Evolutionary conservation across 2,797 vertebrate species (phyloP).

Genomic region (Leptoclinus maculatus): DNA sequence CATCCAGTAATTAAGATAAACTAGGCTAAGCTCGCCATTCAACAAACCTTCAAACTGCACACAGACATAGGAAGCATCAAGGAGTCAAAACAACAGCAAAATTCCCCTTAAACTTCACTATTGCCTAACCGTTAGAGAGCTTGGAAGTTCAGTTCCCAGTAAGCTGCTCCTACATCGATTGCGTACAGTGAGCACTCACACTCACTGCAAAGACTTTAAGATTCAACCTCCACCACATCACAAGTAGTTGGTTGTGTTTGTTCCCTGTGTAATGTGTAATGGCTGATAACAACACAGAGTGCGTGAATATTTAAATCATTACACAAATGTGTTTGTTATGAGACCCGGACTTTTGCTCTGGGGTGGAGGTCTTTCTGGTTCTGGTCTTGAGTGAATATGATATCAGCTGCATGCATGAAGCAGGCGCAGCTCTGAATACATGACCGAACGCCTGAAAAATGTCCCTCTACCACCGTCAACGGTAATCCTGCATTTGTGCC

Average conservation of each 20-base stretch:
- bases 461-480: not conserved
- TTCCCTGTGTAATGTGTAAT: not conserved
- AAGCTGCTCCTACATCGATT: not conserved
- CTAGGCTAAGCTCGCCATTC: not conserved
- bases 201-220: not conserved
- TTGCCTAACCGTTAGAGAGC: not conserved
- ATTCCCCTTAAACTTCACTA: not conserved
- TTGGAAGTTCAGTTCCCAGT: not conserved
- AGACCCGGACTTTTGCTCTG: not conserved
- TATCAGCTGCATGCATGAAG: conserved; percentile 20
- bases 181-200: not conserved
- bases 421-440: conserved; percentile 22
- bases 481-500: not conserved
- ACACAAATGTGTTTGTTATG: not conserved
- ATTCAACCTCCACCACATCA: not conserved
- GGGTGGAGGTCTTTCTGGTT: conserved; percentile 13
- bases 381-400: conserved; percentile 4
- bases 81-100: not conserved
- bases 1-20: not conserved
- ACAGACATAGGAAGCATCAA: not conserved
- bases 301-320: not conserved
- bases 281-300: not conserved
- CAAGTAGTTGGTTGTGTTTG: not conserved
- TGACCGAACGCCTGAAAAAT: conserved; percentile 40
- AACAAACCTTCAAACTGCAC: not conserved